Base-by-base conservation (phyloP, 35 echinoderm and acorn worm species). In the Apostichopus californicus region DNA sequence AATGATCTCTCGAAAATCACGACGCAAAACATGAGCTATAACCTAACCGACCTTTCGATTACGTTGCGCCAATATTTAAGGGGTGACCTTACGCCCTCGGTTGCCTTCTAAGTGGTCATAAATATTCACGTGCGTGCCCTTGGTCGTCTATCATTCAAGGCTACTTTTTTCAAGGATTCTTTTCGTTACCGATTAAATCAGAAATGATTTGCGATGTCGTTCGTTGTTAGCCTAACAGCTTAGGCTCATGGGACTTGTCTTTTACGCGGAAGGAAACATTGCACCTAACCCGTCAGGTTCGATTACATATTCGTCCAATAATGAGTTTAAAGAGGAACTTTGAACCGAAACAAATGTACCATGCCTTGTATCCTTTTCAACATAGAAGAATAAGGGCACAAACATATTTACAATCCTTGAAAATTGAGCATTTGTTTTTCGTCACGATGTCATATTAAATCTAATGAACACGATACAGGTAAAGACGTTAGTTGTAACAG, bases 91-190 rank as follows among this genome's bases (percentile, higher is more conserved):
- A 5, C 81, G 81, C 81, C 81, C 81, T 85, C 81, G 28, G 55
- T 85, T 59, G 3, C n/a, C 81, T 85, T 85, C 55, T 85, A 85
- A 85, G 81, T 85, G 81, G 81, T 52, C 81, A 59, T 85, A 85
- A 85, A 85, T 85, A 85, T 85, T 85, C 81, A 85, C 81, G 55
- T 25, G 56, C 21, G 54, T 60, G 55, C 54, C 34, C 81, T 59
- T 22, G 57, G 57, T 85, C 81, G 81, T 85, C 81, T 85, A 85
- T 85, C 81, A 85, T 21, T 20, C 81, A 58, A 58, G 56, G 54
- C 57, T 60, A 58, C 56, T 85, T 55, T 55, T 58, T 58, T 57
- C 71, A 22, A 18, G 17, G 17, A 75, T 75, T 75, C 21, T 75
- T 6, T 75, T n/a, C 71, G 2, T 20, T 18, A 18, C 64, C 18